These are phyloP conservation scores for Cydia strobilella DNA, from an alignment of 1,140 invertebrate species.

Conservation along the genomic window DNA sequence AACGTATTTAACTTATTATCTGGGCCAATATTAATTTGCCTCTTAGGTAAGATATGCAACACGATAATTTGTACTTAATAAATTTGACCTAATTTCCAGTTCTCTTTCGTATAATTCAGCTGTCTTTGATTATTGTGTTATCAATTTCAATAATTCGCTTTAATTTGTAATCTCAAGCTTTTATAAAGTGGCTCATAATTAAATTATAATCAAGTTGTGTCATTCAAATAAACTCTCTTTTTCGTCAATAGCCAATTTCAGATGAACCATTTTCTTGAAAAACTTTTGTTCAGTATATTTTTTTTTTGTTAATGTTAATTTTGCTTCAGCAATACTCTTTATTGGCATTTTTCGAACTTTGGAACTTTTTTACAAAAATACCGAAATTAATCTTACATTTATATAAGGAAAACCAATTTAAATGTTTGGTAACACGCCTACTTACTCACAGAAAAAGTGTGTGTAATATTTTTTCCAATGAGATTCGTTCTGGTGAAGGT, in stretches of 20 bases:
- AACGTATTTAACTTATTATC: no score
- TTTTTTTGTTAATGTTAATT: not conserved
- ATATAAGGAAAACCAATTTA: not conserved
- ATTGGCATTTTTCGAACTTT: not conserved
- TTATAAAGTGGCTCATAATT: not conserved
- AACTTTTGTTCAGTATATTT: not conserved
- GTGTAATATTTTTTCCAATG: no score
- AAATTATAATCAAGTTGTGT: not conserved
- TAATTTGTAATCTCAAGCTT: not conserved
- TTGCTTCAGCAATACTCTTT: not conserved
- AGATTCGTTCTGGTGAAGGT: not conserved
- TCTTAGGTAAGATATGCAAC: no score
- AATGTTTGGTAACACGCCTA: not conserved
- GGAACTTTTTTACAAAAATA: not conserved
- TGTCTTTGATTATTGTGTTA: not conserved
- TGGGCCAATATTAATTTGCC: no score
- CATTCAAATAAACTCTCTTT: not conserved
- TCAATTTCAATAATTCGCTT: not conserved
- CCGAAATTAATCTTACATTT: not conserved
- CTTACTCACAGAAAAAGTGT: no score
- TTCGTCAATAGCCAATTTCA: not conserved
- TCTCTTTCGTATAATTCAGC: not conserved
- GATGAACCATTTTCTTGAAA: not conserved
- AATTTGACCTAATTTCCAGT: no score
- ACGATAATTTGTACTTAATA: no score